A percentile compares a stretch with the other conserved stretches of the same genome.
Conservation (phyloP, 2,113 vertebrate species). For the Gymnobelideus leadbeateri region DNA sequence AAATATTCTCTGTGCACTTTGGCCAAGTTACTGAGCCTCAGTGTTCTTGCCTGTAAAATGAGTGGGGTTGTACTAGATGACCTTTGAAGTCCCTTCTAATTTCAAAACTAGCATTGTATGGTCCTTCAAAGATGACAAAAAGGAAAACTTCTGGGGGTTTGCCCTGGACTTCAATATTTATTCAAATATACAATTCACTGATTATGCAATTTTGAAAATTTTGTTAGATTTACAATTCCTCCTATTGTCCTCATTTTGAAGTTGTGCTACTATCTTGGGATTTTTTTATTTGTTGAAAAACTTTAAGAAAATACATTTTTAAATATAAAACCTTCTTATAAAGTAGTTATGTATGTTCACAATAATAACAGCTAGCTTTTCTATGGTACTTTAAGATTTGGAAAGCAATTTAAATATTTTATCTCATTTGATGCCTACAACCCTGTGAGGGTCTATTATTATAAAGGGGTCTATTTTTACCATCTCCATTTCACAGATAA, state of each 20-base stretch:
- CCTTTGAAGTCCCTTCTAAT: not conserved
- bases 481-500: not conserved
- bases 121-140: slow-evolving; percentile 32
- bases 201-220: not conserved
- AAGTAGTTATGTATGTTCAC: slow-evolving; percentile 2
- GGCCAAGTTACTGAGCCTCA: not conserved
- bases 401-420: not conserved
- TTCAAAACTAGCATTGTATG: not conserved
- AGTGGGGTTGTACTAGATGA: not conserved
- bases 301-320: not conserved
- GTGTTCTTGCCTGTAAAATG: not conserved
- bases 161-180: slow-evolving; percentile 49
- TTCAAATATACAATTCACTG: slow-evolving; percentile 48
- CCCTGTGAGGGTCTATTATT: not conserved
- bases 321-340: slow-evolving; percentile 16
- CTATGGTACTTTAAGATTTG: not conserved
- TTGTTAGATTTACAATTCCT: slow-evolving; percentile 45
- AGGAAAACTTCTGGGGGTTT: slow-evolving; percentile 46
- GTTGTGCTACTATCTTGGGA: slow-evolving; percentile 31
- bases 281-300: slow-evolving; percentile 39
- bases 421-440: not conserved
- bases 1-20: not conserved
- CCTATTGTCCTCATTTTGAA: not conserved
- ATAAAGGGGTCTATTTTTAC: not conserved
- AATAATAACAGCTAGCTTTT: slow-evolving; percentile 6